Percentiles rank a stretch among this genome's conserved stretches.
phyloP scores from a whole-genome alignment of 37 sponge, comb jelly and placozoan species.

The Theonella swinhoei region DNA sequence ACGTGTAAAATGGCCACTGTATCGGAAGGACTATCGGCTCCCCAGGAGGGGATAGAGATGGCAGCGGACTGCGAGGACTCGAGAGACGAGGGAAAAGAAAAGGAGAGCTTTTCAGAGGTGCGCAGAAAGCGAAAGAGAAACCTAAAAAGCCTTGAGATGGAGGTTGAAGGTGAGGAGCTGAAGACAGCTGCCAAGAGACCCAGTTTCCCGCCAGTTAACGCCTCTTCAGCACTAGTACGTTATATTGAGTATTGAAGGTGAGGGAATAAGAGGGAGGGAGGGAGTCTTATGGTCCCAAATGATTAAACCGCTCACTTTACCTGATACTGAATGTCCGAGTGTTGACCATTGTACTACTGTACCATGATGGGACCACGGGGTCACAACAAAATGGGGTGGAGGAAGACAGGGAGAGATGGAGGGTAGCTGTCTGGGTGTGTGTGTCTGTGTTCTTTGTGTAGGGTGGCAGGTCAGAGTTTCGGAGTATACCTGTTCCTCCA shows the following conservation, averaged over 20 bases:
- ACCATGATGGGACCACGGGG: too few species aligned
- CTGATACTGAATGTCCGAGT: too few species aligned
- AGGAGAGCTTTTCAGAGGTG: conserved; percentile 14
- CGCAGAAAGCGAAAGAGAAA: conserved; percentile 43
- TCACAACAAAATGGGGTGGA: too few species aligned
- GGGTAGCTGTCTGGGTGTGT: too few species aligned
- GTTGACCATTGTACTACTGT: too few species aligned
- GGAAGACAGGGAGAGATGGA: too few species aligned
- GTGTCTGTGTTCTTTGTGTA: too few species aligned
- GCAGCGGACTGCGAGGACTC: not conserved
- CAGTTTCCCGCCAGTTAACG: conserved; percentile 75
- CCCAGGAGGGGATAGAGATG: not conserved
- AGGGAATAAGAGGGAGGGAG: not conserved
- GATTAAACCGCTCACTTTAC: not conserved
- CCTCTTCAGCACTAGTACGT: conserved; percentile 42
- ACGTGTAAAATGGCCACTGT: not conserved
- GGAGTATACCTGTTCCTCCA: conserved; percentile 85
- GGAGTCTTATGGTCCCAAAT: not conserved
- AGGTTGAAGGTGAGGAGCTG: not conserved
- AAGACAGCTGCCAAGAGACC: conserved; percentile 57
- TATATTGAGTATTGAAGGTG: not conserved
- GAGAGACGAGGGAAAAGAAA: too few species aligned
- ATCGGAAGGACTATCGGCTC: not conserved
- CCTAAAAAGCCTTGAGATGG: conserved; percentile 25
- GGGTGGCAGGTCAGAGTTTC: conserved; percentile 72